Percentiles rank a stretch among this genome's conserved stretches.
Conservation (phyloP, 2,888 invertebrate species). For the Lasiommata megera region DNA sequence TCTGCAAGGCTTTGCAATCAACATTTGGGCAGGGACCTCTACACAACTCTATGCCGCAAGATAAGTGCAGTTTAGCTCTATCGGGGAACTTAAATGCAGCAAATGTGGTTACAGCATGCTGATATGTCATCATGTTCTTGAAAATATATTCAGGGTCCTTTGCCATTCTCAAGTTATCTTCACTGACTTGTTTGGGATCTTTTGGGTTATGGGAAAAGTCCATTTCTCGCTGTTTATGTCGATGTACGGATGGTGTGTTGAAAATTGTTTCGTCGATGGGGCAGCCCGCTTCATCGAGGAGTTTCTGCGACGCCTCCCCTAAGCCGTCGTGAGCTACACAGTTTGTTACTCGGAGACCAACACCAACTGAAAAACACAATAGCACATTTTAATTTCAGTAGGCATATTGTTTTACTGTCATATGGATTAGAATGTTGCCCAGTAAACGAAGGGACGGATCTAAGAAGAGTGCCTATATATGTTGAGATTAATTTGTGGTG, state of each 20-base stretch:
- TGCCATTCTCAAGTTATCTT: slow-evolving; percentile 55
- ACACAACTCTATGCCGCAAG: slow-evolving; percentile 90
- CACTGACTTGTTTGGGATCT: slow-evolving; percentile 54
- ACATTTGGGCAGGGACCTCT: slow-evolving; percentile 86
- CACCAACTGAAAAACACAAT: slow-evolving; percentile 78
- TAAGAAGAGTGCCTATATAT: too few relatives aligned
- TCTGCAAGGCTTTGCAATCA: slow-evolving; percentile 68
- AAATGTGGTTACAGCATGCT: slow-evolving; percentile 83
- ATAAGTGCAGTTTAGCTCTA: slow-evolving; percentile 87
- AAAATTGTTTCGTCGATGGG: slow-evolving; percentile 86
- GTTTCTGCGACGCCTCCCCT: slow-evolving; percentile 87
- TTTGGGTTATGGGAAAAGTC: slow-evolving; percentile 63
- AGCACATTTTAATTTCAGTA: not conserved
- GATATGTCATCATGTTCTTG: slow-evolving; percentile 75
- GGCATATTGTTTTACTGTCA: not conserved
- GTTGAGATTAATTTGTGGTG: too few relatives aligned
- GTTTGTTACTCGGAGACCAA: slow-evolving; percentile 88
- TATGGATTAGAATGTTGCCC: too few relatives aligned
- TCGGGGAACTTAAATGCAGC: slow-evolving; percentile 93
- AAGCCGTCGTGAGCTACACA: slow-evolving; percentile 90
- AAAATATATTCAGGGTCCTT: slow-evolving; percentile 65
- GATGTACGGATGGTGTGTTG: slow-evolving; percentile 74
- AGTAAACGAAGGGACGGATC: too few relatives aligned
- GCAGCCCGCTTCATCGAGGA: slow-evolving; percentile 88
- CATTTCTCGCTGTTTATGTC: slow-evolving; percentile 64